Base-by-base conservation (phyloP, 2,797 vertebrate species). In the Telmatherina bonti region DNA sequence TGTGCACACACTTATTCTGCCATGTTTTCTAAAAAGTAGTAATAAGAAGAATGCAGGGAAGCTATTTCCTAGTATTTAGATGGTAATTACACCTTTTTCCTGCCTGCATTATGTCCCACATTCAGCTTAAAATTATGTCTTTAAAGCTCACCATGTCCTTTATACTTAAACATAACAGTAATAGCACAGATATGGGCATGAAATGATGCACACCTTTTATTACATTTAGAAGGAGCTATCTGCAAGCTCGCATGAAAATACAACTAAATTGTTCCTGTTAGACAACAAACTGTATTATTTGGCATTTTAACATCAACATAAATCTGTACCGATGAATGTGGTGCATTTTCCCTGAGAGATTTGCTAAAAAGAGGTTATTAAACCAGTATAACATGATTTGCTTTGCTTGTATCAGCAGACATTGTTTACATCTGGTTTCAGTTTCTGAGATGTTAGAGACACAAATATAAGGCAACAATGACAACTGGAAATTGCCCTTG, bases 51-150 rank as follows among this genome's bases (percentile, higher is more conserved):
- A 87, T 62, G 36, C 5, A 74, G 58, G 47, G 54, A 79, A 79
- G 79, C 68, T 57, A 83, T 77, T 68, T 74, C 62, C 62, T 38
- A 22, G 33, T 74, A 86, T 66, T 87, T 72, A 87, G 85, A 89
- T 85, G 74, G 29, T 89, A 90, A 91, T 91, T 82, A 67, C 55
- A n/a, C 15, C 55, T 78, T 52, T 60, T 71, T 63, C 38, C 68
- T 74, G 57, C 33, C 67, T 67, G 71, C 49, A 72, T 57, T 0
- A 38, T 59, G 52, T 75, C 73, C 67, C 53, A 55, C 58, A 56
- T 80, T 79, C 65, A 78, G 68, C 86, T 80, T 82, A 87, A 88
- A 68, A 87, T 88, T 49, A 76, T 67, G 54, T 69, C 59, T 71
- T 88, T 73, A 84, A 65, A 79, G 61, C 45, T 58, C 52, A 79